Conservation (phyloP, 2,113 vertebrate species). For the Perccottus glenii region DNA sequence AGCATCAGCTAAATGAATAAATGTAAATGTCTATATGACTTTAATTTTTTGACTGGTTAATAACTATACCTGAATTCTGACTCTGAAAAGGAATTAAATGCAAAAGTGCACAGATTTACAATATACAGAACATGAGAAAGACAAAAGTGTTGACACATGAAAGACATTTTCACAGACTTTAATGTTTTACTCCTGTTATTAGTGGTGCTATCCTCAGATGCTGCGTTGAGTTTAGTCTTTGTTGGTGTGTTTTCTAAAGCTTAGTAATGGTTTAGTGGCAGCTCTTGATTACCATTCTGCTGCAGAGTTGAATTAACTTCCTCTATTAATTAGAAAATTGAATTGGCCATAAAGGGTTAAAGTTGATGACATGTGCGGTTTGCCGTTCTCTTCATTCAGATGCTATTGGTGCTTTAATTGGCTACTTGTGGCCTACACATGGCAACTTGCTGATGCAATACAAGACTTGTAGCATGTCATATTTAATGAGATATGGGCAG, state of each 20-base stretch:
- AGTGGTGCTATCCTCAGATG: background rate
- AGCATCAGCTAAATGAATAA: too few species aligned
- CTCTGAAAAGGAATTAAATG: too few species aligned
- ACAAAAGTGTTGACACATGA: too few species aligned
- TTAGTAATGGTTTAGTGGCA: background rate
- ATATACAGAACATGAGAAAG: too few species aligned
- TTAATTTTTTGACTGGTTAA: too few species aligned
- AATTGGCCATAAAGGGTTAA: slow-evolving; percentile 25
- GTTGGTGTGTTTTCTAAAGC: background rate
- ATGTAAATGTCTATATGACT: too few species aligned
- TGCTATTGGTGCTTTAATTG: slow-evolving; percentile 26
- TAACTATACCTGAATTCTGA: too few species aligned
- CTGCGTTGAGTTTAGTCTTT: slow-evolving; percentile 5
- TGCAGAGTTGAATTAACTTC: slow-evolving; percentile 7
- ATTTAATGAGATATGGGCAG: slow-evolving; percentile 9
- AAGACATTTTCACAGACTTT: background rate
- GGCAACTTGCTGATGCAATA: slow-evolving; percentile 20
- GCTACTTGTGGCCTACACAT: slow-evolving; percentile 5
- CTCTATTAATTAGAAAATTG: slow-evolving; percentile 3
- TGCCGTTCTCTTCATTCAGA: slow-evolving; percentile 19
- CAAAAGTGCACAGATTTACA: too few species aligned
- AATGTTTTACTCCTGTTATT: background rate
- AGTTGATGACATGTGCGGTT: slow-evolving; percentile 31
- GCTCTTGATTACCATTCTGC: slow-evolving; percentile 12
- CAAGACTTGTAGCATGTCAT: slow-evolving; percentile 24